Percentiles rank a stretch among this genome's conserved stretches.
These are phyloP conservation scores for Drosophila nr. perissopoda DNA, from an alignment of 2,888 invertebrate species.

Conservation along the genomic window DNA sequence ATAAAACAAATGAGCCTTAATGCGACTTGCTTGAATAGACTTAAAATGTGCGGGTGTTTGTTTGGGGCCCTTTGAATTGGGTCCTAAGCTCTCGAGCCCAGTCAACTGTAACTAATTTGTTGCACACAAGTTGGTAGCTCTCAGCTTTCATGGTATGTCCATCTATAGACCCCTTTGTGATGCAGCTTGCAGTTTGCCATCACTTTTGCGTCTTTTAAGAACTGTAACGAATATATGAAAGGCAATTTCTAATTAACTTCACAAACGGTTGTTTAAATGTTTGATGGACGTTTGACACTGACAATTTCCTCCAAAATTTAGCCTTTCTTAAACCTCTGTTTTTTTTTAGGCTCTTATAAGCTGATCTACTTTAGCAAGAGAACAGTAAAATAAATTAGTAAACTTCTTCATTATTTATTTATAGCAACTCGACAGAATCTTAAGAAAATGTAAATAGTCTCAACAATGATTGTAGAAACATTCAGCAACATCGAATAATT, in stretches of 20 bases:
- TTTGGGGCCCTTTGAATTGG: conserved; percentile 35
- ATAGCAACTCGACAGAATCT: background rate
- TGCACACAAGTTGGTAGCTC: conserved; percentile 50
- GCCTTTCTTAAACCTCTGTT: background rate
- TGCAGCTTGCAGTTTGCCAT: conserved; percentile 39
- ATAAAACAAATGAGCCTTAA: conserved; percentile 83
- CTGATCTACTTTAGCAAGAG: background rate
- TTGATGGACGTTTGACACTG: background rate
- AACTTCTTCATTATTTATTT: background rate
- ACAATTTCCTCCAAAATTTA: background rate
- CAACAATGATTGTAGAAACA: background rate
- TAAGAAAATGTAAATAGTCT: background rate
- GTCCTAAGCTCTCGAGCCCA: conserved; percentile 52
- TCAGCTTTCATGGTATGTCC: conserved; percentile 5
- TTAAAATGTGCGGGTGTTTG: conserved; percentile 59
- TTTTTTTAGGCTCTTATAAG: background rate
- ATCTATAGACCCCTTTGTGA: conserved; percentile 11
- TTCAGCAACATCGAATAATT: background rate
- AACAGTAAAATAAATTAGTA: background rate
- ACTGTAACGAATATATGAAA: background rate
- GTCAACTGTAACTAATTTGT: conserved; percentile 76
- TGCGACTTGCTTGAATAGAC: conserved; percentile 79
- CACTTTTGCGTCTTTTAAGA: background rate
- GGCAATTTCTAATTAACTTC: conserved; percentile 16
- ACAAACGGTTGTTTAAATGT: background rate